Percentiles rank a stretch among this genome's conserved stretches.
Conservation (phyloP, 2,113 vertebrate genomes). For the Petrocephalus zakoni region DNA sequence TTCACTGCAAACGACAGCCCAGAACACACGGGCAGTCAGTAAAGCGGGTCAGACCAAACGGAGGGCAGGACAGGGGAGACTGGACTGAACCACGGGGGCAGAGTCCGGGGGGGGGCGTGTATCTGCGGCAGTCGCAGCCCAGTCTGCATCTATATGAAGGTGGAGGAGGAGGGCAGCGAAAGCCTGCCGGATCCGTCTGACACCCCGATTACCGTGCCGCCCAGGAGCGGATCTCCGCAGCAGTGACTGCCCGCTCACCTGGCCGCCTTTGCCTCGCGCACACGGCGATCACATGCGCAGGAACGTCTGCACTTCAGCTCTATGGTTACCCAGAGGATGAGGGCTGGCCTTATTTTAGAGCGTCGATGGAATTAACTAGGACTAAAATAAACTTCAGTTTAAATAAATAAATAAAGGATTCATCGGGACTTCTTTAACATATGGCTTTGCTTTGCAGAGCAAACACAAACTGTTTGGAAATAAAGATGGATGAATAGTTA, state of each 20-base stretch:
- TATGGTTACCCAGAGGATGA: background rate
- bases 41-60: background rate
- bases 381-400: slow-evolving; percentile 3
- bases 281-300: background rate
- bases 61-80: background rate
- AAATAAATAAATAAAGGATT: background rate
- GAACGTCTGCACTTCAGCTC: background rate
- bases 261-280: background rate
- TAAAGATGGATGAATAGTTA: background rate
- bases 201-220: background rate
- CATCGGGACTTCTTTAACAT: background rate
- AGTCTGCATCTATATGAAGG: background rate
- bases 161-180: background rate
- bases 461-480: background rate
- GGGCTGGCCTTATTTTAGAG: background rate
- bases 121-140: background rate
- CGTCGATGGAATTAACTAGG: slow-evolving; percentile 12
- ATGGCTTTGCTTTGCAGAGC: background rate
- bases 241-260: background rate
- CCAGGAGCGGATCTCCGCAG: background rate
- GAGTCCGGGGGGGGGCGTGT: background rate
- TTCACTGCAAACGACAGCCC: slow-evolving; percentile 49
- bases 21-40: slow-evolving; percentile 12
- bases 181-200: background rate
- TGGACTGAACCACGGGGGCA: background rate